phyloP scores from a whole-genome alignment of 2,888 invertebrate species.

The Neocrepidodera transversa region DNA sequence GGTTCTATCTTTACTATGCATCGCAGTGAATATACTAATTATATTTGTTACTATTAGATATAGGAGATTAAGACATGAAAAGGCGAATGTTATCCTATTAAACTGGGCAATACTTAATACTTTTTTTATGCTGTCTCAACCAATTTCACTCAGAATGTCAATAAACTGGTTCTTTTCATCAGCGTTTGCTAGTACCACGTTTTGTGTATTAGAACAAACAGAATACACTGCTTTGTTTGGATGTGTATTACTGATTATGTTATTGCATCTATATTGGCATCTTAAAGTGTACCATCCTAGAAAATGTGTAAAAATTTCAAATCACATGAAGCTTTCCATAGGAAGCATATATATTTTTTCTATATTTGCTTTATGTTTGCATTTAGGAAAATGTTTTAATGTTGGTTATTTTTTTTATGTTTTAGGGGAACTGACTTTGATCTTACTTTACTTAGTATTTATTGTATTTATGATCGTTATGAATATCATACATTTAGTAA shows the following conservation, averaged over 20 bases:
- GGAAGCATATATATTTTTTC: slow-evolving; percentile 22
- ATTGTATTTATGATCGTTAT: slow-evolving; percentile 30
- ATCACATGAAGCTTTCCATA: slow-evolving; percentile 15
- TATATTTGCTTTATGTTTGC: slow-evolving; percentile 7
- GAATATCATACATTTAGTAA: slow-evolving; percentile 30
- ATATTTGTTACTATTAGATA: slow-evolving; percentile 34
- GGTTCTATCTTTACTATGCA: slow-evolving; percentile 26
- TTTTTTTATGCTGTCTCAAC: slow-evolving; percentile 25
- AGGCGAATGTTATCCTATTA: slow-evolving; percentile 32
- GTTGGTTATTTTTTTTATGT: neutral
- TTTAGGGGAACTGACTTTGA: slow-evolving; percentile 12
- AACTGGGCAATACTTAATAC: slow-evolving; percentile 34
- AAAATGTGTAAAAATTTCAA: slow-evolving; percentile 20
- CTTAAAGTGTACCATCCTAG: slow-evolving; percentile 24
- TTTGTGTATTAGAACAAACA: slow-evolving; percentile 26
- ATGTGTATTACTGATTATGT: slow-evolving; percentile 24
- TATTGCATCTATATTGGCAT: slow-evolving; percentile 32
- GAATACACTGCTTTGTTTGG: slow-evolving; percentile 22
- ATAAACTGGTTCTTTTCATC: neutral
- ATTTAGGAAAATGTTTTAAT: slow-evolving; percentile 14
- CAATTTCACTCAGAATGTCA: slow-evolving; percentile 19
- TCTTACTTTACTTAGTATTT: slow-evolving; percentile 22
- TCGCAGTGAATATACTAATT: slow-evolving; percentile 30
- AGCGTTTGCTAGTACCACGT: neutral
- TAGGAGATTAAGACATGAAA: slow-evolving; percentile 31